A percentile compares a stretch with the other conserved stretches of the same genome.
phyloP scores from a whole-genome alignment of 2,113 vertebrate species.

The Orycteropus afer region DNA sequence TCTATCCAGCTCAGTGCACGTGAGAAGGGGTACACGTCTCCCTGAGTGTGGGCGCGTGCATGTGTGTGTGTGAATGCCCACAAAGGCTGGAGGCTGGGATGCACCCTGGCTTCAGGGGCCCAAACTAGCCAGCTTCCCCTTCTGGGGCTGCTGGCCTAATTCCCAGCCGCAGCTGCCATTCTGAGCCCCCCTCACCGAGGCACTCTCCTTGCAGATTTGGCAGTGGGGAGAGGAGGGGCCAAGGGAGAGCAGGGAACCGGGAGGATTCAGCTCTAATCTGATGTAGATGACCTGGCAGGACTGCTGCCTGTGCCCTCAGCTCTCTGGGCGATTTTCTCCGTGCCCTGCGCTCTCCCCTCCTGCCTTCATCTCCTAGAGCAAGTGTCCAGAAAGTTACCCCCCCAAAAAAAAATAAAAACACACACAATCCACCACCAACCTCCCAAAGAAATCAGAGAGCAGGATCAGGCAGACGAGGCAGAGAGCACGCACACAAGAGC shows the following conservation, averaged over 20 bases:
- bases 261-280: slow-evolving; percentile 86
- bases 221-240: slow-evolving; percentile 78
- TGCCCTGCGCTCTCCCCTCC: slow-evolving; percentile 80
- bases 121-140: slow-evolving; percentile 86
- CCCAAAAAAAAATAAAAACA: slow-evolving; percentile 56
- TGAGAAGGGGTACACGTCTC: neutral
- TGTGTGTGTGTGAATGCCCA: accelerated
- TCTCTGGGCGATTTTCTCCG: slow-evolving; percentile 82
- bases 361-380: slow-evolving; percentile 87
- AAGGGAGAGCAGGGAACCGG: neutral
- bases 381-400: slow-evolving; percentile 86
- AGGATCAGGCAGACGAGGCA: slow-evolving; percentile 50
- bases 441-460: neutral
- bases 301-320: slow-evolving; percentile 78
- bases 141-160: slow-evolving; percentile 86
- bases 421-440: neutral
- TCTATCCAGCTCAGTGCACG: slow-evolving; percentile 20
- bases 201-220: slow-evolving; percentile 85
- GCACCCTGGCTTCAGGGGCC: slow-evolving; percentile 74
- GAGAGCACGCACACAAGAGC: slow-evolving; percentile 54
- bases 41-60: neutral
- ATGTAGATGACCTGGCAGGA: slow-evolving; percentile 86
- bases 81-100: slow-evolving; percentile 24
- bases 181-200: slow-evolving; percentile 77
- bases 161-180: slow-evolving; percentile 84